These are phyloP conservation scores for Agrotis segetum DNA, from an alignment of 2,888 invertebrate species.

Conservation along the genomic window DNA sequence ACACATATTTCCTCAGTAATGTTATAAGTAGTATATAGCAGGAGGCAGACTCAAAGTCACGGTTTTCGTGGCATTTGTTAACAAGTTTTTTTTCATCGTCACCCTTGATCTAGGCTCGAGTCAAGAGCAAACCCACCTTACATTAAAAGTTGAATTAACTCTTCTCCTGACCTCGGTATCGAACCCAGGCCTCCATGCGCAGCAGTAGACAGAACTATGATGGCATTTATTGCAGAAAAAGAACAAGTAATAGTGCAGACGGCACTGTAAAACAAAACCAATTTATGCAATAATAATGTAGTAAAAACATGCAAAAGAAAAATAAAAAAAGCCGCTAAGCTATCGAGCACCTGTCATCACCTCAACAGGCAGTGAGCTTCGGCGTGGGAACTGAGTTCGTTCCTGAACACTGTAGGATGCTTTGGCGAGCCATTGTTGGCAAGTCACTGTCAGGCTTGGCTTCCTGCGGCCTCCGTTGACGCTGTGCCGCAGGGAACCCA, in stretches of 20 bases:
- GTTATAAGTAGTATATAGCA: neutral
- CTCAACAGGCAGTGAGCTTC: constrained; percentile 87
- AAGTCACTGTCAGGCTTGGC: constrained; percentile 70
- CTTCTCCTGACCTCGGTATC: neutral
- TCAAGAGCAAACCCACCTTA: too few relatives aligned
- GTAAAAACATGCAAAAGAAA: constrained; percentile 60
- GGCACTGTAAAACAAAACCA: constrained; percentile 19
- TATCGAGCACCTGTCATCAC: constrained; percentile 84
- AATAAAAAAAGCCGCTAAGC: constrained; percentile 71
- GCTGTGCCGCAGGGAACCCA: constrained; percentile 71
- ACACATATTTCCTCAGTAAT: neutral
- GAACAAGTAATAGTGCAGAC: neutral
- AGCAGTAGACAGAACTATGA: neutral
- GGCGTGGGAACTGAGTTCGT: constrained; percentile 72
- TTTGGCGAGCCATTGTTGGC: constrained; percentile 80
- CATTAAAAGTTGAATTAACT: too few relatives aligned
- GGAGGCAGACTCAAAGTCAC: neutral
- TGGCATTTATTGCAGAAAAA: too few relatives aligned
- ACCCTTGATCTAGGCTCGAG: too few relatives aligned
- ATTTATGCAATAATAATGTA: constrained; percentile 40
- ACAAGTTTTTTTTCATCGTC: neutral
- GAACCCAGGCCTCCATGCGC: neutral
- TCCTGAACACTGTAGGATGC: constrained; percentile 72
- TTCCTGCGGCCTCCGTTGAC: constrained; percentile 76
- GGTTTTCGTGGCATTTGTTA: neutral